These are phyloP conservation scores for Helarctos malayanus DNA, from an alignment of 2,797 vertebrate genomes.

Conservation along the genomic window DNA sequence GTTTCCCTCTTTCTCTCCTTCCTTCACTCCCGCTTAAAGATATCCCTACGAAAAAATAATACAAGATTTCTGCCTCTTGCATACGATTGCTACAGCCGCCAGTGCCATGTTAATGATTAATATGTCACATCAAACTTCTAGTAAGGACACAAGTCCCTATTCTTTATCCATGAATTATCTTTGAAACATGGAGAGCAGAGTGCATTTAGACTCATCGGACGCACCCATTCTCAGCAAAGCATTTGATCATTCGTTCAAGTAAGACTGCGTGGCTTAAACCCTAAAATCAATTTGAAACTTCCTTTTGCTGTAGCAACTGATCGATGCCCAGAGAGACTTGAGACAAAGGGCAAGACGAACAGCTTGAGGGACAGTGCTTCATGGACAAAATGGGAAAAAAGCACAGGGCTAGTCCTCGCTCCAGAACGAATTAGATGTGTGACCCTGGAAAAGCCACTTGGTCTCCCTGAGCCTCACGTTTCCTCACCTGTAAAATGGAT, in stretches of 20 bases:
- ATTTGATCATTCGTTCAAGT: conserved; percentile 60
- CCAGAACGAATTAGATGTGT: background rate
- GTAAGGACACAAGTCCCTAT: conserved; percentile 28
- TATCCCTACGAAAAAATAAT: background rate
- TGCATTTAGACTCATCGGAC: background rate
- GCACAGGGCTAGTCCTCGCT: background rate
- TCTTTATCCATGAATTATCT: conserved; percentile 55
- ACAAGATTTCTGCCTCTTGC: conserved; percentile 11
- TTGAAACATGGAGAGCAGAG: conserved; percentile 23
- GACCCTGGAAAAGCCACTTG: conserved; percentile 24
- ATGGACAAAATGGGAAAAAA: background rate
- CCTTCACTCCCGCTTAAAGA: conserved; percentile 17
- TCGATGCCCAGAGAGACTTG: background rate
- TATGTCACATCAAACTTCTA: conserved; percentile 44
- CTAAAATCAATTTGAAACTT: conserved; percentile 66
- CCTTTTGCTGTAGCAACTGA: conserved; percentile 49
- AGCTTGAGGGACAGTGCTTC: conserved; percentile 20
- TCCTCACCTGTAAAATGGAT: conserved; percentile 47
- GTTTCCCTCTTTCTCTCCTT: conserved; percentile 31
- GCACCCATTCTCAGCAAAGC: conserved; percentile 44
- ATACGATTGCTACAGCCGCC: background rate
- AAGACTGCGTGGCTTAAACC: conserved; percentile 14
- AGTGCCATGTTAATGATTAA: conserved; percentile 20
- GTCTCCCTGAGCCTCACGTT: background rate
- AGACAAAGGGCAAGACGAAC: conserved; percentile 33